These are phyloP conservation scores for Acrossocheilus wenchowensis DNA, from an alignment of 2,797 vertebrate genomes.

Conservation along the genomic window DNA sequence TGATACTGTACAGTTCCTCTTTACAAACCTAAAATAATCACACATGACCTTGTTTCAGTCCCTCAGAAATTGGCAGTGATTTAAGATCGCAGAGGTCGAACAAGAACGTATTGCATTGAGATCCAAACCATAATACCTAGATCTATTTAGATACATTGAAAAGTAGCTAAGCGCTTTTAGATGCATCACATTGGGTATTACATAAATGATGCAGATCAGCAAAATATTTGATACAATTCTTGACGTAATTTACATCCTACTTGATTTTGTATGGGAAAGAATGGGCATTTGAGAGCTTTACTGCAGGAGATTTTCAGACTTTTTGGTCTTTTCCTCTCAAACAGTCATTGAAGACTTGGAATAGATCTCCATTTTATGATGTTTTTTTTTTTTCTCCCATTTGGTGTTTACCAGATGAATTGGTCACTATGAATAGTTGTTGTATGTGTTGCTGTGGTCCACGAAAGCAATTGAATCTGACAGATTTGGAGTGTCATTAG, in stretches of 20 bases:
- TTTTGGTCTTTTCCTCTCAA: background rate
- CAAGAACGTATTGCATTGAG: background rate
- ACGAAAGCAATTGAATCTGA: background rate
- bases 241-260: background rate
- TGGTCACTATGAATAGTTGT: background rate
- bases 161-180: background rate
- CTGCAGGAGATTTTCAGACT: background rate
- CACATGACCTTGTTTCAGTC: constrained; percentile 50
- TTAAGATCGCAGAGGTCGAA: constrained; percentile 23
- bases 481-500: background rate
- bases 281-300: background rate
- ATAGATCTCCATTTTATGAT: background rate
- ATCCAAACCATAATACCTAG: background rate
- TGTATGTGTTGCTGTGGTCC: background rate
- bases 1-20: constrained; percentile 45
- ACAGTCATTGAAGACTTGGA: background rate
- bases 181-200: no score
- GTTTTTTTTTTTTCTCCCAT: background rate
- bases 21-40: constrained; percentile 47
- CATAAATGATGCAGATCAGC: background rate
- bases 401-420: background rate
- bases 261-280: background rate
- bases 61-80: constrained; percentile 26
- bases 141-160: background rate
- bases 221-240: background rate